These are phyloP conservation scores for Vidua chalybeata DNA, from an alignment of 2,113 vertebrate genomes.

Conservation along the genomic window DNA sequence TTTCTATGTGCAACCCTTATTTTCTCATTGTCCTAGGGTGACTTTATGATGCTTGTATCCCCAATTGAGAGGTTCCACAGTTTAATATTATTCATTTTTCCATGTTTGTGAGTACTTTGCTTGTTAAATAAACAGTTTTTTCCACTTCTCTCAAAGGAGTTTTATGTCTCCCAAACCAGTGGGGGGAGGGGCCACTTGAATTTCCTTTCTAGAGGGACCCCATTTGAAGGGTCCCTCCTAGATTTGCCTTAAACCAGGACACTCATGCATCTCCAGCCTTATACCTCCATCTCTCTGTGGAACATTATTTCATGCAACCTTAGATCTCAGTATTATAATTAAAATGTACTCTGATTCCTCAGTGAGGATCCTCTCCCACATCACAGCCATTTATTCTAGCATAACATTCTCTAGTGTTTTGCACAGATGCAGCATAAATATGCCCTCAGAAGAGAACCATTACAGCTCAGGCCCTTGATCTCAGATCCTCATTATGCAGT, in stretches of 20 bases:
- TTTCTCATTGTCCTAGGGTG: neutral
- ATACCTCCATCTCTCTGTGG: neutral
- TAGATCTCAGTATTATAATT: neutral
- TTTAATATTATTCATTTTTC: neutral
- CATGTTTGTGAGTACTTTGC: neutral
- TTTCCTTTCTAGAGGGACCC: neutral
- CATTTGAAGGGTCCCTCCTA: neutral
- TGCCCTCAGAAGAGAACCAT: slow-evolving; percentile 59
- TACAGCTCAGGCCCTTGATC: slow-evolving; percentile 60
- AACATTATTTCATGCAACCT: neutral
- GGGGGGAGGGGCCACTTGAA: neutral
- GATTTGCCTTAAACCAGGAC: neutral
- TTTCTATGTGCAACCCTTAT: neutral
- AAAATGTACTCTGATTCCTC: neutral
- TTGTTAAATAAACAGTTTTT: neutral
- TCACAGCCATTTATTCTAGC: neutral
- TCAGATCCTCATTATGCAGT: slow-evolving; percentile 66
- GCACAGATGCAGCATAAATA: slow-evolving; percentile 61
- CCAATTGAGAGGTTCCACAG: fast-evolving
- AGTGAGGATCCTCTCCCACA: neutral
- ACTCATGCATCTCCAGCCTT: neutral
- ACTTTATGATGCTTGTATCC: neutral
- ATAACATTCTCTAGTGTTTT: slow-evolving; percentile 15
- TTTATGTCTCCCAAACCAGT: too few species aligned
- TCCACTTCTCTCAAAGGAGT: neutral